Percentiles rank a stretch among this genome's conserved stretches.
Conservation (phyloP, 2,113 vertebrate species). For the Caracal caracal region DNA sequence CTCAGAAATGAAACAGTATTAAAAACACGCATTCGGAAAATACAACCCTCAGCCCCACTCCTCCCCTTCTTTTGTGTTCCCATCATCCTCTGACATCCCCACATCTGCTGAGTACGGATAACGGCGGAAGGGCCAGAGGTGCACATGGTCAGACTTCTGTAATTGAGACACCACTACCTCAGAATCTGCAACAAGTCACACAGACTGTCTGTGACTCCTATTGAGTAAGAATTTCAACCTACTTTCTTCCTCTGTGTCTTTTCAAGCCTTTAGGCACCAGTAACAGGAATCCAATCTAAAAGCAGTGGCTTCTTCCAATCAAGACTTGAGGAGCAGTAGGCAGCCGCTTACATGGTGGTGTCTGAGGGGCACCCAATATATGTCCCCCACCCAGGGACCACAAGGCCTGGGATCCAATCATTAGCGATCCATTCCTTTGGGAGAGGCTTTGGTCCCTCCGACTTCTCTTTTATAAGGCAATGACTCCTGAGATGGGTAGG, state of each 20-base stretch:
- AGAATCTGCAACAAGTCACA: background rate
- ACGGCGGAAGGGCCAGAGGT: background rate
- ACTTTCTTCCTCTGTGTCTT: slow-evolving; percentile 37
- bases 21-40: slow-evolving; percentile 2
- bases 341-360: background rate
- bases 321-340: background rate
- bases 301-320: slow-evolving; percentile 21
- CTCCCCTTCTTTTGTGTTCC: background rate
- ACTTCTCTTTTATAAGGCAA: slow-evolving; percentile 36
- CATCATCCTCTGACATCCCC: background rate
- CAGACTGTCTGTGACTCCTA: background rate
- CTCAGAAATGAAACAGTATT: slow-evolving; percentile 2
- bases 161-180: slow-evolving; percentile 5
- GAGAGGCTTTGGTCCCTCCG: background rate
- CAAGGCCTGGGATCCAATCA: background rate
- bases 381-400: background rate
- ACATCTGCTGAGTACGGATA: background rate
- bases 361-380: background rate
- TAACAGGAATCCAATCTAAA: slow-evolving; percentile 50
- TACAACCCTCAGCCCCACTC: background rate
- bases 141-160: background rate
- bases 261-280: slow-evolving; percentile 27
- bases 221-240: background rate
- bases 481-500: background rate
- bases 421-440: background rate